phyloP scores from a whole-genome alignment of 2,888 invertebrate genomes.

The Coleophora deauratella region DNA sequence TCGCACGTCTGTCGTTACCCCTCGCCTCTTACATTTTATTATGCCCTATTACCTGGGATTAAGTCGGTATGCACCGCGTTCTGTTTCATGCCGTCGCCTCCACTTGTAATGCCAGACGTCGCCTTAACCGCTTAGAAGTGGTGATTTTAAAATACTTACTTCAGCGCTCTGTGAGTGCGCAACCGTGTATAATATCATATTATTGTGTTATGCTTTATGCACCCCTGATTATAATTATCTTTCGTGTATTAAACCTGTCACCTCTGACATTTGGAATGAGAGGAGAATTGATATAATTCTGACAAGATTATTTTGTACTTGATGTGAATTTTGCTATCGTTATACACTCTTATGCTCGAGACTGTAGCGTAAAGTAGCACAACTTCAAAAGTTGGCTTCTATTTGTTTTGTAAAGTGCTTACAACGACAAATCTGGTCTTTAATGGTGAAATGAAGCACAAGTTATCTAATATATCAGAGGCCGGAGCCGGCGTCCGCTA shows the following conservation, averaged over 20 bases:
- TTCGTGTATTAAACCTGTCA: constrained; percentile 5
- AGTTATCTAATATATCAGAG: no score
- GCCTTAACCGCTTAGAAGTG: constrained; percentile 7
- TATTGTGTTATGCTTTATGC: constrained; percentile 15
- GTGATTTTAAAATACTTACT: constrained; percentile 44
- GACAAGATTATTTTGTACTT: no score
- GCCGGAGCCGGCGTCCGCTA: no score
- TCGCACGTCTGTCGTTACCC: constrained; percentile 64
- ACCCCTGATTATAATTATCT: constrained; percentile 33
- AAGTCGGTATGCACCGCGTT: constrained; percentile 57
- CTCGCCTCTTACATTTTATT: constrained; percentile 68
- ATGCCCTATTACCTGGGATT: constrained; percentile 64
- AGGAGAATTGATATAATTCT: no score
- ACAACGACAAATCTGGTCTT: no score
- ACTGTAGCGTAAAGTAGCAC: not conserved
- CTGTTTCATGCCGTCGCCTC: constrained; percentile 46
- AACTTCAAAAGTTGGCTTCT: no score
- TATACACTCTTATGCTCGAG: no score
- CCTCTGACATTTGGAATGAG: not conserved
- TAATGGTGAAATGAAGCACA: no score
- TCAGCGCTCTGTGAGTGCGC: constrained; percentile 10
- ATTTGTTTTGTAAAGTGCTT: no score
- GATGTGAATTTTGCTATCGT: no score
- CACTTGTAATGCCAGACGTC: constrained; percentile 1
- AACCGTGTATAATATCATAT: constrained; percentile 28